A percentile compares a stretch with the other conserved stretches of the same genome.
Evolutionary conservation across 2,113 vertebrate species (phyloP).

Genomic region (Mesocricetus auratus): DNA sequence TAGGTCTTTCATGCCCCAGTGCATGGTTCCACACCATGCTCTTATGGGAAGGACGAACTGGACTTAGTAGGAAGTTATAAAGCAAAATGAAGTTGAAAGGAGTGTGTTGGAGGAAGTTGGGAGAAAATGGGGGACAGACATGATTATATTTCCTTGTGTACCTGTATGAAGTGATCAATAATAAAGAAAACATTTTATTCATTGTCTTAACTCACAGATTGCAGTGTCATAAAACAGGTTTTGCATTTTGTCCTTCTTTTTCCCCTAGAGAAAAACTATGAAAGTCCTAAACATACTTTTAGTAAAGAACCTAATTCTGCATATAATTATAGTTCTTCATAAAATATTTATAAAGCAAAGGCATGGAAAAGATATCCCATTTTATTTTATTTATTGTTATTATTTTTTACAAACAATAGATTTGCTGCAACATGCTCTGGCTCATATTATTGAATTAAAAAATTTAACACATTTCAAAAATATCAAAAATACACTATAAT

Average conservation of each 20-base stretch:
- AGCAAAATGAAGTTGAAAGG: neutral
- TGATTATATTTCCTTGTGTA: neutral
- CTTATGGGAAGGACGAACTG: neutral
- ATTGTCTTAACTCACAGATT: constrained; percentile 85
- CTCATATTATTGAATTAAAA: constrained; percentile 84
- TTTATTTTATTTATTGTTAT: constrained; percentile 82
- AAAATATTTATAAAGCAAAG: constrained; percentile 80
- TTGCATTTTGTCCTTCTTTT: neutral
- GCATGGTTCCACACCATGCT: neutral
- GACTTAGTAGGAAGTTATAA: neutral
- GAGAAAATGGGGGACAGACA: neutral
- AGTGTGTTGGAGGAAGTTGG: neutral
- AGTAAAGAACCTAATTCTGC: constrained; percentile 63
- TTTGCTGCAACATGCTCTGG: constrained; percentile 83
- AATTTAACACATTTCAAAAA: constrained; percentile 85
- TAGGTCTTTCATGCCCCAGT: too few relatives aligned
- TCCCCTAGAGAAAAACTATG: constrained; percentile 62
- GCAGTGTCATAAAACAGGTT: constrained; percentile 71
- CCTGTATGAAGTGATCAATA: neutral
- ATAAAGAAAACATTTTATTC: constrained; percentile 64
- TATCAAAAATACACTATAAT: constrained; percentile 83
- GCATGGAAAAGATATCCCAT: constrained; percentile 76
- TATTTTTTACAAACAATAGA: constrained; percentile 79
- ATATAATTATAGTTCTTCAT: constrained; percentile 73
- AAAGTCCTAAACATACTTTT: constrained; percentile 67